A percentile compares a stretch with the other conserved stretches of the same genome.
Evolutionary conservation across 2,113 vertebrate species (phyloP).

Genomic region (Ivindomyrus marchei): DNA sequence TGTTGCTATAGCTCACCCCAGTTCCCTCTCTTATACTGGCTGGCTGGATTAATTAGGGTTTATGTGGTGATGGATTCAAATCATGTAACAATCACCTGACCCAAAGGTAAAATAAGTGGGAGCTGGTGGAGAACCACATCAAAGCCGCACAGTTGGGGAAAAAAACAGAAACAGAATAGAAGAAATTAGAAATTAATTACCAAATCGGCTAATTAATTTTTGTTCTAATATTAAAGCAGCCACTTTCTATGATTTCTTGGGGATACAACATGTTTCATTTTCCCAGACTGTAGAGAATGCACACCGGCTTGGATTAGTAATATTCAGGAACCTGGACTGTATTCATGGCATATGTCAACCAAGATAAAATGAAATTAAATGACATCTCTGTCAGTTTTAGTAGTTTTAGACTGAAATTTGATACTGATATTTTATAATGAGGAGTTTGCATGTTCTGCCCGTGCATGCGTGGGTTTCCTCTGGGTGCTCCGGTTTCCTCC

Average conservation of each 20-base stretch:
- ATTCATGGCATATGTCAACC: neutral
- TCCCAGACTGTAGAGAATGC: neutral
- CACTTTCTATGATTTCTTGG: neutral
- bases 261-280: neutral
- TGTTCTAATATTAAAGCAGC: neutral
- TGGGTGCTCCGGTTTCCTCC: no score
- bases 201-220: neutral
- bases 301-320: neutral
- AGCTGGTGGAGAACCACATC: neutral
- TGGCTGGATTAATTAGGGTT: slow-evolving; percentile 8
- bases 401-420: neutral
- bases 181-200: neutral
- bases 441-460: no score
- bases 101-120: neutral
- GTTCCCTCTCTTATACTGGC: neutral
- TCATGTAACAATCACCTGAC: neutral
- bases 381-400: neutral
- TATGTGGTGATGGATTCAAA: neutral
- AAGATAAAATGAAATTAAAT: neutral
- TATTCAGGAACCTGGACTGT: neutral
- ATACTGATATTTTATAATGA: neutral
- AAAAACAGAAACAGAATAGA: neutral
- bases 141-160: neutral
- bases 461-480: no score
- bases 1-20: neutral